A percentile compares a stretch with the other conserved stretches of the same genome.
Conservation (phyloP, 2,113 vertebrate genomes). For the Pristiophorus japonicus region DNA sequence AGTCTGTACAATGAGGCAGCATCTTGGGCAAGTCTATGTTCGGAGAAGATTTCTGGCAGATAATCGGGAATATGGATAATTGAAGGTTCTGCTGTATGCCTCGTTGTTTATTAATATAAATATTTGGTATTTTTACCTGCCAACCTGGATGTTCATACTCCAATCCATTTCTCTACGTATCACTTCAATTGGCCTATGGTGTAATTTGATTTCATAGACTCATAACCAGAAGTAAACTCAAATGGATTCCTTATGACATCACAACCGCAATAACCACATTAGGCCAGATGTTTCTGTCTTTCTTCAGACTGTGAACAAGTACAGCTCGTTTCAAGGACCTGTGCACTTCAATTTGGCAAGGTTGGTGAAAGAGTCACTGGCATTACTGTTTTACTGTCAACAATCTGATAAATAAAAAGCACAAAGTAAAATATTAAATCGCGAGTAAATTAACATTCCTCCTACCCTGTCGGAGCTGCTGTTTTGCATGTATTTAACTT, state of each 20-base stretch:
- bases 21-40: background rate
- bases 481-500: background rate
- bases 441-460: background rate
- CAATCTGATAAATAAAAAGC: background rate
- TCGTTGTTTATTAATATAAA: background rate
- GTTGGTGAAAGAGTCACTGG: background rate
- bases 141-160: background rate
- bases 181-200: background rate
- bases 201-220: background rate
- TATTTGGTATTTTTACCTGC: background rate
- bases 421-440: background rate
- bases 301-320: background rate
- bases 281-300: background rate
- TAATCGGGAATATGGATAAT: background rate
- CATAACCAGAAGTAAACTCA: background rate
- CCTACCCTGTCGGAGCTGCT: background rate
- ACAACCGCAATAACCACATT: background rate
- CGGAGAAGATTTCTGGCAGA: background rate
- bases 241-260: background rate
- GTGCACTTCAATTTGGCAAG: background rate
- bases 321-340: background rate
- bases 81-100: background rate
- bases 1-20: background rate
- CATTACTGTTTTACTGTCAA: background rate
- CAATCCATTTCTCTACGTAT: background rate